These are phyloP conservation scores for Phorcus lineatus DNA, from an alignment of 2,888 invertebrate genomes.

Conservation along the genomic window DNA sequence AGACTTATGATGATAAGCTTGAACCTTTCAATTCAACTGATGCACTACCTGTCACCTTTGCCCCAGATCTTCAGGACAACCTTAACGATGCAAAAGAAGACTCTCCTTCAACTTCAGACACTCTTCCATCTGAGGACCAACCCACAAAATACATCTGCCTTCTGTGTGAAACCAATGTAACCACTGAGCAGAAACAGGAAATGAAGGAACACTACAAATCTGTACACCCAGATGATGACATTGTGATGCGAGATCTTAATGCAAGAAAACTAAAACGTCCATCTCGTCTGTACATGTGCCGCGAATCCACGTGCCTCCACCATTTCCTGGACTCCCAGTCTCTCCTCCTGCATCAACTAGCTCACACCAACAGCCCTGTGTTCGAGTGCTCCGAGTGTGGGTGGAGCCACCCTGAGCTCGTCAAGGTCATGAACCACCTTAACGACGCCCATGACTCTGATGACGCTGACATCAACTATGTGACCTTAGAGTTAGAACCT, in stretches of 20 bases:
- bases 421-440: constrained; percentile 41
- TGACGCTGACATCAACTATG: constrained; percentile 11
- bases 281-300: constrained; percentile 57
- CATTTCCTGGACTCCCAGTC: not conserved
- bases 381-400: constrained; percentile 55
- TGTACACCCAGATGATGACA: constrained; percentile 49
- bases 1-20: not conserved
- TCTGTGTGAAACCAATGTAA: constrained; percentile 31
- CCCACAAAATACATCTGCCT: constrained; percentile 30
- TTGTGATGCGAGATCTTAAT: constrained; percentile 53
- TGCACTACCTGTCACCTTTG: too few relatives aligned
- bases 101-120: not conserved
- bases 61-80: not conserved
- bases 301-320: constrained; percentile 23
- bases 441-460: constrained; percentile 39
- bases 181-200: constrained; percentile 30
- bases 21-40: too few relatives aligned
- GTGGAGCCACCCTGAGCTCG: constrained; percentile 44
- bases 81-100: not conserved
- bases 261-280: constrained; percentile 45
- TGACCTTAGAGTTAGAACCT: not conserved
- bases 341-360: constrained; percentile 42
- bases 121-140: not conserved
- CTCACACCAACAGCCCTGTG: constrained; percentile 48
- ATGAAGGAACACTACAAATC: constrained; percentile 55